A percentile compares a stretch with the other conserved stretches of the same genome.
phyloP scores from a whole-genome alignment of 1,140 invertebrate species.

The Zaprionus capensis region DNA sequence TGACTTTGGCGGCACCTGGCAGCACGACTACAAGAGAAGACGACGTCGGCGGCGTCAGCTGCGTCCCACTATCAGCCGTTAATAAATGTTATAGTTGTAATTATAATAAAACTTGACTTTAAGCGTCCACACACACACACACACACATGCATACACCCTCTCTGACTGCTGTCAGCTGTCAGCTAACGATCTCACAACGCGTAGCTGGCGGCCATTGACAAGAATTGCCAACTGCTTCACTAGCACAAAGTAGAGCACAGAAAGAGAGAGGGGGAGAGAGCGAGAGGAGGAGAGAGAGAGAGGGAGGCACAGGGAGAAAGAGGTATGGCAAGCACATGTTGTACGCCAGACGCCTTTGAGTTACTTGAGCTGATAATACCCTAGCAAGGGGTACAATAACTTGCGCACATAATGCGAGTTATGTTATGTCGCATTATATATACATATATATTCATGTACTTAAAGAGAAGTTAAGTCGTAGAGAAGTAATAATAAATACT shows the following conservation, averaged over 20 bases:
- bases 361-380: slow-evolving; percentile 15
- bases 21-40: slow-evolving; percentile 24
- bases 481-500: not conserved
- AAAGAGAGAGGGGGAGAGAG: not conserved
- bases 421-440: slow-evolving; percentile 1
- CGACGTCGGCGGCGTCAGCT: slow-evolving; percentile 52
- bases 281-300: not conserved
- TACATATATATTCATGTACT: slow-evolving; percentile 14
- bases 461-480: not conserved
- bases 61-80: slow-evolving; percentile 62
- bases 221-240: slow-evolving; percentile 28
- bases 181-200: slow-evolving; percentile 46
- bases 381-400: slow-evolving; percentile 24
- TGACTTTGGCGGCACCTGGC: slow-evolving; percentile 72
- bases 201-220: slow-evolving; percentile 34
- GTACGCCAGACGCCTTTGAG: slow-evolving; percentile 30
- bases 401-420: slow-evolving; percentile 20
- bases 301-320: not conserved
- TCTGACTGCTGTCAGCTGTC: slow-evolving; percentile 39
- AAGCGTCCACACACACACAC: slow-evolving; percentile 40
- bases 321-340: slow-evolving; percentile 23
- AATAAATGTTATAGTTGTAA: slow-evolving; percentile 83
- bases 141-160: slow-evolving; percentile 17
- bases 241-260: not conserved
- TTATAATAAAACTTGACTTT: slow-evolving; percentile 82